These are phyloP conservation scores for Ophthalmolycus amberensis DNA, from an alignment of 2,113 vertebrate species.

Conservation along the genomic window DNA sequence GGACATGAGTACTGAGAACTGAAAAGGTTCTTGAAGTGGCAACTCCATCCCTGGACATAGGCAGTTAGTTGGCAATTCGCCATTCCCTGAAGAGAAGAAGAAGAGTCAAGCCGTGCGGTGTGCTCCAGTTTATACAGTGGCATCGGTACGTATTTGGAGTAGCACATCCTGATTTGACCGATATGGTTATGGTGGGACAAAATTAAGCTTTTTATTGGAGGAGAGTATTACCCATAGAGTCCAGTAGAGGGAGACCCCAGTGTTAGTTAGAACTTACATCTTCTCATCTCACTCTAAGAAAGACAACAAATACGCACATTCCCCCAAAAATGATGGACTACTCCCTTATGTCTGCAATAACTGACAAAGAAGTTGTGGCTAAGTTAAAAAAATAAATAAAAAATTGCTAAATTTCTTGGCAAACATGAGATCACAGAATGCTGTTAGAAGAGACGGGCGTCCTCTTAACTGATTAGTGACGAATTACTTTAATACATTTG, in stretches of 20 bases:
- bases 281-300: background rate
- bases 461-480: background rate
- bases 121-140: background rate
- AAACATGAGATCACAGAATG: slow-evolving; percentile 6
- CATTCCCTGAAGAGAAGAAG: background rate
- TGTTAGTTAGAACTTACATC: background rate
- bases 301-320: background rate
- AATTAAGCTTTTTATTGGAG: background rate
- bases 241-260: background rate
- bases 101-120: background rate
- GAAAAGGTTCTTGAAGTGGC: background rate
- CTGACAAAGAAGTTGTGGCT: background rate
- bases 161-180: background rate
- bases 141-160: background rate
- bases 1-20: background rate
- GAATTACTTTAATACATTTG: slow-evolving; percentile 39
- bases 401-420: background rate
- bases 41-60: background rate
- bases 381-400: background rate
- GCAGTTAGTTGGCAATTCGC: background rate
- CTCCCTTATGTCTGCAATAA: background rate
- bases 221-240: background rate
- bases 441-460: background rate
- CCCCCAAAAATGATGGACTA: background rate
- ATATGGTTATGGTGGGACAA: background rate